Evolutionary conservation across 2,888 invertebrate genomes (phyloP), one percentile per base, ranked within the genome.

Genomic region (Ochlodes sylvanus): DNA sequence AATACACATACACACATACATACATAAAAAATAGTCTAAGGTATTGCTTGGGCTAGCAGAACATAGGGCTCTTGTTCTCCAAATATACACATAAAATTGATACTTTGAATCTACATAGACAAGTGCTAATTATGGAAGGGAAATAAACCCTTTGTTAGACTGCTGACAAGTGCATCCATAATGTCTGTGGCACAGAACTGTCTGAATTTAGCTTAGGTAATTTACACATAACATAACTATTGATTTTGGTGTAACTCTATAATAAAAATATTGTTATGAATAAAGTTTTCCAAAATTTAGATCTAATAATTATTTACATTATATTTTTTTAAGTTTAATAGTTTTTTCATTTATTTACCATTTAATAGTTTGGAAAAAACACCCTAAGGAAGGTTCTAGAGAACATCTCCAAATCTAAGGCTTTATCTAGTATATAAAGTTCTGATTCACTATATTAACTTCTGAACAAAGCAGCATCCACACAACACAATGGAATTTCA

Each of bases 381-480:
- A 57, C 21, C 27, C 68, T 68, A 68, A 56, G 32, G 47, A 58
- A 61, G 50, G 50, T 47, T 61, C 67, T 68, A 68, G 62, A 56
- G 57, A 56, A 47, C 61, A 62, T 56, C 67, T 62, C 67, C 67
- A 68, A 68, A 62, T 68, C 67, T 68, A 68, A 68, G 62, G 62
- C 68, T 50, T 56, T 19, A 50, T 12, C 68, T 68, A 62, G 38
- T 61, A 63, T 47, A 61, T 61, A 68, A 55, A 42, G 55, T 50
- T 68, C n/a, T 34, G 54, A 71, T 69, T 69, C 69, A 68, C 65
- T 69, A 69, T 70, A 70, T 74, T 75, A 85, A 88, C 86, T 88
- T 87, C 85, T 85, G 86, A 89, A 88, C 84, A 79, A 81, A 84
- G 83, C 78, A 83, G 83, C 78, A 83, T 86, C 79, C 87, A 87